Conservation (phyloP, 2,113 vertebrate genomes). For the Muntiacus reevesi region DNA sequence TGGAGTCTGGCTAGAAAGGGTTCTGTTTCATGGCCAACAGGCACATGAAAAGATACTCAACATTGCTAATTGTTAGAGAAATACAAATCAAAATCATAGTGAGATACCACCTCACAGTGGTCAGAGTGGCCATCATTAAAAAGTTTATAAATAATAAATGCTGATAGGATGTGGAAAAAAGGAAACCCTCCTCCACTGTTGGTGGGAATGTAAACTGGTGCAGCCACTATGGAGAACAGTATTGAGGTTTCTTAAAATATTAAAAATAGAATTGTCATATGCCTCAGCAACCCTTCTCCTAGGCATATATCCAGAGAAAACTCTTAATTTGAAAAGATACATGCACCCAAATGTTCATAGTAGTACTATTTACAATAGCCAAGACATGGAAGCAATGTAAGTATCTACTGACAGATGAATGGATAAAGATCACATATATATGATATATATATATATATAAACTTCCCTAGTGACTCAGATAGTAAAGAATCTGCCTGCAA, state of each 20-base stretch:
- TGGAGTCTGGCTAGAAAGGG: neutral
- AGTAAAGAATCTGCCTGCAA: neutral
- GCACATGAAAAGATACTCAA: neutral
- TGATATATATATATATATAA: neutral
- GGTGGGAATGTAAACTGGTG: neutral
- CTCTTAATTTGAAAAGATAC: neutral
- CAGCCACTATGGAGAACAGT: neutral
- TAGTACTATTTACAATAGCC: neutral
- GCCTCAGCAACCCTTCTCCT: neutral
- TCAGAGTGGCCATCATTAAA: neutral
- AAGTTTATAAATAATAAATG: neutral
- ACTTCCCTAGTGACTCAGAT: neutral
- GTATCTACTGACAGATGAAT: neutral
- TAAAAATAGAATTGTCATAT: neutral
- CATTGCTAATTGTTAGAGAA: neutral
- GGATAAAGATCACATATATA: neutral
- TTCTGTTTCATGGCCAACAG: neutral
- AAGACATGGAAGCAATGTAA: neutral
- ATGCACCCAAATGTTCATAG: neutral
- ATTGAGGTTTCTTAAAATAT: neutral
- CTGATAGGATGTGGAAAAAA: neutral
- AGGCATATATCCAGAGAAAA: neutral
- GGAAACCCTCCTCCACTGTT: neutral
- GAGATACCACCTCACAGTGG: neutral
- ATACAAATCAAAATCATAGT: neutral